Evolutionary conservation across 2,113 vertebrate species (phyloP).

Genomic region (Phyllostomus discolor): DNA sequence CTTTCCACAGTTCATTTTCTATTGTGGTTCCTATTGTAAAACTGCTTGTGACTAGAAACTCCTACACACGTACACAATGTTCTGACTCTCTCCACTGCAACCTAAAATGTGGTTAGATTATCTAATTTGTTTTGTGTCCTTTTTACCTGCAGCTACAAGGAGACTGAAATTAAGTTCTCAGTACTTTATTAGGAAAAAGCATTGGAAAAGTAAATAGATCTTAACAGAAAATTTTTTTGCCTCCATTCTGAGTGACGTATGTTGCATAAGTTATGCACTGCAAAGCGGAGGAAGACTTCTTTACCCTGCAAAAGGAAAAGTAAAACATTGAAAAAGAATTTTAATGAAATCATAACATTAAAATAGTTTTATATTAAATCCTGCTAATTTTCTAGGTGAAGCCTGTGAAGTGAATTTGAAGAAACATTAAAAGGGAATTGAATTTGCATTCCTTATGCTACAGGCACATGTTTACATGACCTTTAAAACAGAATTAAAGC

Average conservation of each 20-base stretch:
- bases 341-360: slow-evolving; percentile 69
- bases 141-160: slow-evolving; percentile 15
- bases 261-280: slow-evolving; percentile 35
- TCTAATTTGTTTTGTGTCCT: not conserved
- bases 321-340: slow-evolving; percentile 44
- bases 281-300: slow-evolving; percentile 55
- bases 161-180: slow-evolving; percentile 11
- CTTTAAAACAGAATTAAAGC: slow-evolving; percentile 89
- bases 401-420: slow-evolving; percentile 77
- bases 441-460: slow-evolving; percentile 86
- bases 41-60: not conserved
- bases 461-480: slow-evolving; percentile 87
- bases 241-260: slow-evolving; percentile 16
- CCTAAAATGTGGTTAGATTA: not conserved
- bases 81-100: not conserved
- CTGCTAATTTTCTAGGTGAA: slow-evolving; percentile 80
- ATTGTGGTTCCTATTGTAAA: not conserved
- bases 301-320: slow-evolving; percentile 63
- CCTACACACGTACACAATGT: not conserved
- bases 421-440: slow-evolving; percentile 83
- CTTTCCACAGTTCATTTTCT: not conserved
- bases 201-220: slow-evolving; percentile 53
- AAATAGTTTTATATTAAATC: slow-evolving; percentile 74
- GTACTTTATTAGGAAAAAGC: not conserved
- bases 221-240: slow-evolving; percentile 36